These are phyloP conservation scores for Centroberyx gerrardi DNA, from an alignment of 2,797 vertebrate genomes.

Conservation along the genomic window DNA sequence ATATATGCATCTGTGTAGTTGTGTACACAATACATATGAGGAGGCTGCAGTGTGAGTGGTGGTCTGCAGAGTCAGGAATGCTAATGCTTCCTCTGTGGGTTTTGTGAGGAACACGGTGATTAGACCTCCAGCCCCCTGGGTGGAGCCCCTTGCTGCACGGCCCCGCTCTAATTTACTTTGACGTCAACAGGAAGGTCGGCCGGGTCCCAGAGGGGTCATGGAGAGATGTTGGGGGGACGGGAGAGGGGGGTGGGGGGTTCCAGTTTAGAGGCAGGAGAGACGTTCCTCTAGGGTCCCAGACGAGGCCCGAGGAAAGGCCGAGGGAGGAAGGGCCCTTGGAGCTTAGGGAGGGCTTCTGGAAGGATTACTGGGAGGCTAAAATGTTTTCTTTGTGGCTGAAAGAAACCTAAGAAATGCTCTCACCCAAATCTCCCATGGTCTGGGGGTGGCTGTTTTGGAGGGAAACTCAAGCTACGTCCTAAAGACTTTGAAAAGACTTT, in stretches of 20 bases:
- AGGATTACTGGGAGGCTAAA: constrained; percentile 84
- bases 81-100: constrained; percentile 87
- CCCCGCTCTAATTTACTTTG: constrained; percentile 84
- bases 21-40: constrained; percentile 27
- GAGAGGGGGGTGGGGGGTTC: constrained; percentile 27
- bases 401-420: constrained; percentile 84
- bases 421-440: constrained; percentile 71
- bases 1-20: constrained; percentile 38
- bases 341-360: constrained; percentile 80
- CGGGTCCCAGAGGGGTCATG: constrained; percentile 76
- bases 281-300: constrained; percentile 58
- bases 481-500: constrained; percentile 13
- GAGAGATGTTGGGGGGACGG: constrained; percentile 37
- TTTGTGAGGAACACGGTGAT: constrained; percentile 80
- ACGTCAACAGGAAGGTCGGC: constrained; percentile 87
- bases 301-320: constrained; percentile 53
- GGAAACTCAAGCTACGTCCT: constrained; percentile 53
- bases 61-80: constrained; percentile 78
- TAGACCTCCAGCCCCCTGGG: constrained; percentile 86
- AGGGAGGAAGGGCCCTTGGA: constrained; percentile 70
- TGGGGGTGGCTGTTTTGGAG: constrained; percentile 48
- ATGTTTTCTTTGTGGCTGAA: constrained; percentile 88
- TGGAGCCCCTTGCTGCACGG: constrained; percentile 77
- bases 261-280: constrained; percentile 31
- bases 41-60: constrained; percentile 53